Evolutionary conservation across 2,797 vertebrate species (phyloP), one percentile per base, ranked within the genome.

Genomic region (Hydrolagus colliei): DNA sequence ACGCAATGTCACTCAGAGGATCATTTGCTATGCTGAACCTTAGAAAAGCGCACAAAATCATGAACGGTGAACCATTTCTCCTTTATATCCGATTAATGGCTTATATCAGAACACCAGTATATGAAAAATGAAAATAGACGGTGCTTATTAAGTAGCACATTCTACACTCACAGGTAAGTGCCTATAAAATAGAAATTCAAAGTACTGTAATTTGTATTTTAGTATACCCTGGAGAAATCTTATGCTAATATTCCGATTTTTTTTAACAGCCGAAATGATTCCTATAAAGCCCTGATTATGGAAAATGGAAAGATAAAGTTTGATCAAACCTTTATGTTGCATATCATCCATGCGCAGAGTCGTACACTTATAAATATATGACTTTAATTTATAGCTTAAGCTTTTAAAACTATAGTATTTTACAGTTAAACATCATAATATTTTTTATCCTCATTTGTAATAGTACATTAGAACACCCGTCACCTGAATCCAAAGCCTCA

Each of bases 241-340:
- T 35, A 71, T 27, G 32, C 79, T 84, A 84, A 84, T 84, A 84
- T 84, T 84, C 79, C 4, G 32, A 63, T 68, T 63, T 84, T 84
- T 71, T 6, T 63, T 84, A 84, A 71, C 79, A 71, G 79, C 79
- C 41, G 32, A 84, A 84, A 84, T 84, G 65, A 65, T 68, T 32
- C 65, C 79, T 71, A 41, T 84, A 84, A 84, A 84, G 65, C n/a
- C 67, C 79, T 84, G 79, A 84, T 84, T 84, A 84, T 84, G 79
- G 79, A 84, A 71, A 84, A 84, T 52, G 79, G 79, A 84, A 41
- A 84, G 79, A 71, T 84, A 84, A 84, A 84, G 79, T 84, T 84
- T 84, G 79, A 84, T 84, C 79, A 84, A 84, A 71, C 79, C 65
- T 84, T 84, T 84, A 84, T 84, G 65, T 84, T 84, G 65, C 79